A percentile compares a stretch with the other conserved stretches of the same genome.
phyloP scores from a whole-genome alignment of 2,113 vertebrate genomes.

The Embiotoca jacksoni region DNA sequence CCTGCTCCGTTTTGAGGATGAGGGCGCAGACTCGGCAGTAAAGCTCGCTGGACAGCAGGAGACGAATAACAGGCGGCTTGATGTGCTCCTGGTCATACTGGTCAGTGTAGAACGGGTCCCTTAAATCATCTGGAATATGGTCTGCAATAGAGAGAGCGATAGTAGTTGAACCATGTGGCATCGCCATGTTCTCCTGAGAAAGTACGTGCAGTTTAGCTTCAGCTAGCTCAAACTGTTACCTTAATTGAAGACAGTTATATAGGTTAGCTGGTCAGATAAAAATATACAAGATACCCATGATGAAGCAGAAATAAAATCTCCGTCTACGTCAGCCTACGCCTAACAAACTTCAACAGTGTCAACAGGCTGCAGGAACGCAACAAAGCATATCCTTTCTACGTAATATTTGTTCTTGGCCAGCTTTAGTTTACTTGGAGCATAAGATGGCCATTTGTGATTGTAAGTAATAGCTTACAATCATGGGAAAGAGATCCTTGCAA shows the following conservation, averaged over 20 bases:
- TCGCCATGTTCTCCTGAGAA: neutral
- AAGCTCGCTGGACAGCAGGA: constrained; percentile 94
- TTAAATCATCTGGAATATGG: constrained; percentile 95
- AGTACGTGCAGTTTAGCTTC: neutral
- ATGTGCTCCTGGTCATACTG: constrained; percentile 99
- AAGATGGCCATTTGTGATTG: constrained; percentile 33
- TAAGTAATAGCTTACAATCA: constrained; percentile 10
- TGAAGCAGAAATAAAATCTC: neutral
- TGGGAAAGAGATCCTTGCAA: constrained; percentile 16
- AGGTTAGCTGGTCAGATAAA: neutral
- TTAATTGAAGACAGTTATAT: neutral
- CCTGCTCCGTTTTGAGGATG: constrained; percentile 96
- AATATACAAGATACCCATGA: neutral
- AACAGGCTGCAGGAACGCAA: constrained; percentile 17
- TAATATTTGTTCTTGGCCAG: constrained; percentile 34
- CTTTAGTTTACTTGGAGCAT: constrained; percentile 39
- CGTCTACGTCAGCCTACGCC: neutral
- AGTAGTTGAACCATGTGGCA: neutral
- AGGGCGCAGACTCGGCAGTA: constrained; percentile 96
- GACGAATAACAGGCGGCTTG: constrained; percentile 93
- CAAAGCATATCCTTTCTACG: neutral
- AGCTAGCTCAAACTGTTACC: neutral
- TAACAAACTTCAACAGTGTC: neutral
- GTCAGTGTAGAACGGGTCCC: constrained; percentile 96
- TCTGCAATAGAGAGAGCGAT: constrained; percentile 81